These are phyloP conservation scores for Phalacrocorax pelagicus DNA, from an alignment of 2,113 vertebrate species.

Conservation along the genomic window DNA sequence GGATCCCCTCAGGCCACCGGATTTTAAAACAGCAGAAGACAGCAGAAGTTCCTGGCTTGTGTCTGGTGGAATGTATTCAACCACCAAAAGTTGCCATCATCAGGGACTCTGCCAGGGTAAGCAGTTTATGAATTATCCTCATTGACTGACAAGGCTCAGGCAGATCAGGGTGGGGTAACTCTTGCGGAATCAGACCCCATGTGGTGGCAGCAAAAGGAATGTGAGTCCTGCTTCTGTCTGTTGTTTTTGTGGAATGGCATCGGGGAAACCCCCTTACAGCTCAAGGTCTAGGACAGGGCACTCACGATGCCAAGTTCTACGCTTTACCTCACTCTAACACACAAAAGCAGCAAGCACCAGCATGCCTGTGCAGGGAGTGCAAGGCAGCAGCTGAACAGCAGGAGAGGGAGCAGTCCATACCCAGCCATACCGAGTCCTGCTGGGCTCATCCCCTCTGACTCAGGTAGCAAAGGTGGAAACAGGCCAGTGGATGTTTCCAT, in stretches of 20 bases:
- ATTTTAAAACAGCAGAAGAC: background rate
- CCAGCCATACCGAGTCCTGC: background rate
- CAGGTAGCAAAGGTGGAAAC: background rate
- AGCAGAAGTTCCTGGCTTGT: background rate
- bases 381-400: background rate
- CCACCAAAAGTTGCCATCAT: background rate
- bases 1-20: background rate
- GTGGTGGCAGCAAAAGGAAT: background rate
- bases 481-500: background rate
- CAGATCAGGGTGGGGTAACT: background rate
- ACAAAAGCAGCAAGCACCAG: background rate
- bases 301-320: background rate
- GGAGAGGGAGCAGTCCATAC: background rate
- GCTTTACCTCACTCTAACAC: background rate
- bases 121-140: background rate
- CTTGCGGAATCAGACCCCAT: background rate
- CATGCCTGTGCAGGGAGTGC: background rate
- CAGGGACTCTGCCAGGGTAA: background rate
- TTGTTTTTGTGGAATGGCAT: background rate
- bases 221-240: background rate
- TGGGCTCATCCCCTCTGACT: background rate
- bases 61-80: background rate
- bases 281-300: background rate
- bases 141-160: background rate
- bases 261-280: background rate